Evolutionary conservation across 2,113 vertebrate genomes (phyloP).

Genomic region (Calonectris borealis): DNA sequence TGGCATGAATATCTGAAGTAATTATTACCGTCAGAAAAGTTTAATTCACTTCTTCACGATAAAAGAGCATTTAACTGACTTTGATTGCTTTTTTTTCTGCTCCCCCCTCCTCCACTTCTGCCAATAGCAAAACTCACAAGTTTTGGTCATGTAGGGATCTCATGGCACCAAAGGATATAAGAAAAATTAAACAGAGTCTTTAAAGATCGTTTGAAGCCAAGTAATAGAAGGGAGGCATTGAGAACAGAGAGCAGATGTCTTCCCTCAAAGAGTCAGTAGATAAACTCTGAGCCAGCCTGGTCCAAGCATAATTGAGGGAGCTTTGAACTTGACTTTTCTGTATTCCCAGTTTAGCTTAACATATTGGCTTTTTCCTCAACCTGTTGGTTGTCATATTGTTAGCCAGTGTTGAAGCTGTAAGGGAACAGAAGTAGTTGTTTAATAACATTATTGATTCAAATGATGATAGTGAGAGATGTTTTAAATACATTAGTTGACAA

Average conservation of each 20-base stretch:
- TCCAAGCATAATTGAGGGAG: background rate
- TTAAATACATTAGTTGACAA: background rate
- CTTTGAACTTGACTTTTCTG: conserved; percentile 33
- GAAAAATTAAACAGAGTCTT: conserved; percentile 51
- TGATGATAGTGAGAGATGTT: background rate
- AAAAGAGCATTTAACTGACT: conserved; percentile 24
- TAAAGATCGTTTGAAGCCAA: conserved; percentile 47
- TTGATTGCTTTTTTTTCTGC: conserved; percentile 11
- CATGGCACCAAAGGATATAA: conserved; percentile 47
- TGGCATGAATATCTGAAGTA: conserved; percentile 2
- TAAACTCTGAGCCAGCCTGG: conserved; percentile 27
- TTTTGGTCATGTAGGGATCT: conserved; percentile 49
- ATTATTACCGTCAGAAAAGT: conserved; percentile 20
- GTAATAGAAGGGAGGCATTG: conserved; percentile 29
- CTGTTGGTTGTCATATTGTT: conserved; percentile 71
- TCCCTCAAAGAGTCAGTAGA: conserved; percentile 44
- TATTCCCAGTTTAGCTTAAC: conserved; percentile 11
- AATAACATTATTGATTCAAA: background rate
- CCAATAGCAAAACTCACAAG: conserved; percentile 20
- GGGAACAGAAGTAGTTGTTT: background rate
- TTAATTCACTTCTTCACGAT: background rate
- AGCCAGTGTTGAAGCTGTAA: conserved; percentile 78
- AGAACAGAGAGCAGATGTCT: conserved; percentile 36
- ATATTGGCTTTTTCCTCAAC: background rate
- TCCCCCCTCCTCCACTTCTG: conserved; percentile 8